These are phyloP conservation scores for Eulemur rufifrons DNA, from an alignment of 2,113 vertebrate genomes.

Conservation along the genomic window DNA sequence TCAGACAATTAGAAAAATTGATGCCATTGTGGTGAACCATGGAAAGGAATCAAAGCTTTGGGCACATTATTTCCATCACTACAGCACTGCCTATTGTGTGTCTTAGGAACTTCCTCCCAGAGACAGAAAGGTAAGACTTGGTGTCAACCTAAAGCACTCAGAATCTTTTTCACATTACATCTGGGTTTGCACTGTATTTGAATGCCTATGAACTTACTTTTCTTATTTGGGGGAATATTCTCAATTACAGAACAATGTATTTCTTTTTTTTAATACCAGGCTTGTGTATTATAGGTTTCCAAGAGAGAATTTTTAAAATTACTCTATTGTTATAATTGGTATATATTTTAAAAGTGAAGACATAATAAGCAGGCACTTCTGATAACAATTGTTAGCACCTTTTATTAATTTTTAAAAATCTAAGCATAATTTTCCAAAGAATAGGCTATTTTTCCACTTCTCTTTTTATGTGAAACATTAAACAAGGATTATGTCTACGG, in stretches of 20 bases:
- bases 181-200: not conserved
- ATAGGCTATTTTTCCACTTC: not conserved
- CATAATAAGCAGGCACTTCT: not conserved
- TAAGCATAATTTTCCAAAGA: slow-evolving; percentile 11
- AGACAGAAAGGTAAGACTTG: not conserved
- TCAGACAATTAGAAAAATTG: not conserved
- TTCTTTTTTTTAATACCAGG: not conserved
- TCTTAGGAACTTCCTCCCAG: not conserved
- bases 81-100: not conserved
- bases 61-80: not conserved
- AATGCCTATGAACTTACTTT: not conserved
- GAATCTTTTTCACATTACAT: not conserved
- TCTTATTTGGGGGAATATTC: not conserved
- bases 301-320: not conserved
- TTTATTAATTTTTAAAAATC: not conserved
- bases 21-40: not conserved
- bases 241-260: not conserved
- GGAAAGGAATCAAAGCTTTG: not conserved
- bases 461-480: not conserved
- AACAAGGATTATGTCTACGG: not conserved
- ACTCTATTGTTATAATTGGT: not conserved
- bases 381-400: not conserved
- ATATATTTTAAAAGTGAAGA: not conserved
- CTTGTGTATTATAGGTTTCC: not conserved
- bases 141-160: not conserved